phyloP scores from a whole-genome alignment of 2,888 invertebrate genomes.

The Synergus gifuensis region DNA sequence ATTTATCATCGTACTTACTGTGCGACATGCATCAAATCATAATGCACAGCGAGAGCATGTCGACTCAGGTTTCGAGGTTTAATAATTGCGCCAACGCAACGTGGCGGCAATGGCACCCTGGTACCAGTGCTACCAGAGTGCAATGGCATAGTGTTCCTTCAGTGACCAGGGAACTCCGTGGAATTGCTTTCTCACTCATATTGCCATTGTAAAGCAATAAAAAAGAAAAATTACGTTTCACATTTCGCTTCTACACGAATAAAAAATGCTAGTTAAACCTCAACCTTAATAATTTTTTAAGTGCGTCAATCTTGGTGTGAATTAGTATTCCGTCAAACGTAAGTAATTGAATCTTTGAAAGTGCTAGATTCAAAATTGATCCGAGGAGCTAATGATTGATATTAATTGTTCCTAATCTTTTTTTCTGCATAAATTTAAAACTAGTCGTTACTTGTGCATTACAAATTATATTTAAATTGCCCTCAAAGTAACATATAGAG shows the following conservation, averaged over 20 bases:
- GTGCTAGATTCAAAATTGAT: background rate
- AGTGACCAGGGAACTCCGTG: constrained; percentile 9
- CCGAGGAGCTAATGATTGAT: no score
- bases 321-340: background rate
- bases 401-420: no score
- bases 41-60: constrained; percentile 56
- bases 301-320: background rate
- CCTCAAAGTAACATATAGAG: background rate
- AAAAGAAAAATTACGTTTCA: constrained; percentile 4
- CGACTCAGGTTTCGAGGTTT: constrained; percentile 67
- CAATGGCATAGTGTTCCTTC: constrained; percentile 23
- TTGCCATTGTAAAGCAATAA: constrained; percentile 25
- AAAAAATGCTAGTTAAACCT: background rate
- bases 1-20: constrained; percentile 59
- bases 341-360: background rate
- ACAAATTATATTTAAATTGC: background rate
- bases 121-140: constrained; percentile 19
- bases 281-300: background rate
- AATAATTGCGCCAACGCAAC: constrained; percentile 66
- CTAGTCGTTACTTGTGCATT: background rate
- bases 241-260: background rate
- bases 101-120: constrained; percentile 21
- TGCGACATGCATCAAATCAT: constrained; percentile 59
- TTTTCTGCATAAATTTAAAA: no score
- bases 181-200: constrained; percentile 14